These are phyloP conservation scores for Microcebus griseorufus DNA, from an alignment of 2,113 vertebrate genomes.

Conservation along the genomic window DNA sequence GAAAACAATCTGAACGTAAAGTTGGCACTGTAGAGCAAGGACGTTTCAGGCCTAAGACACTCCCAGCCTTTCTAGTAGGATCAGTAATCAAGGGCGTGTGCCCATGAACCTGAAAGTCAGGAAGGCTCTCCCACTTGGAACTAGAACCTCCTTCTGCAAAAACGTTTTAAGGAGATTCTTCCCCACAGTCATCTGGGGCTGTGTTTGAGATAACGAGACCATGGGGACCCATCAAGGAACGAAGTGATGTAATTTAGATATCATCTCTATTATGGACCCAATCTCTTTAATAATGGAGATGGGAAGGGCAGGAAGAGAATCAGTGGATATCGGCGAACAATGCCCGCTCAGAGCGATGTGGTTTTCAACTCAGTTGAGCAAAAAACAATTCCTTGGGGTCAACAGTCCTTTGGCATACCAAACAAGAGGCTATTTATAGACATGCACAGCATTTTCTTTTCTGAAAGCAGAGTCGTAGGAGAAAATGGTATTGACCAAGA, in stretches of 20 bases:
- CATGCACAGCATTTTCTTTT: background rate
- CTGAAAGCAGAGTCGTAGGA: slow-evolving; percentile 15
- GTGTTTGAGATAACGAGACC: slow-evolving; percentile 59
- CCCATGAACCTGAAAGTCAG: slow-evolving; percentile 47
- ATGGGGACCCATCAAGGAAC: slow-evolving; percentile 55
- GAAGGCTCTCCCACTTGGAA: slow-evolving; percentile 60
- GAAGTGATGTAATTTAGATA: slow-evolving; percentile 70
- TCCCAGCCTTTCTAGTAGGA: background rate
- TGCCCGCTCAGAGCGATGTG: background rate
- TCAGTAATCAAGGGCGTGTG: slow-evolving; percentile 49
- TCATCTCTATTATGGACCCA: slow-evolving; percentile 47
- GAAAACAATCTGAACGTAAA: slow-evolving; percentile 59
- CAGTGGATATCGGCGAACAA: slow-evolving; percentile 44
- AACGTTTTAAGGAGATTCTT: slow-evolving; percentile 50
- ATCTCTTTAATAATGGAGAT: slow-evolving; percentile 38
- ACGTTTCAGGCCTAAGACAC: background rate
- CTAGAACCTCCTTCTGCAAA: slow-evolving; percentile 58
- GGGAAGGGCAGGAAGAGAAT: slow-evolving; percentile 72
- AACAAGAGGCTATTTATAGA: slow-evolving; percentile 62
- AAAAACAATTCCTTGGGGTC: slow-evolving; percentile 62
- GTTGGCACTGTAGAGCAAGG: background rate
- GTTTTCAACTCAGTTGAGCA: slow-evolving; percentile 59
- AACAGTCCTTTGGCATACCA: background rate
- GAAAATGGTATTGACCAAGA: background rate
- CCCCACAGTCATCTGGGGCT: background rate